Percentiles rank a stretch among this genome's conserved stretches.
Evolutionary conservation across 35 echinoderm and acorn worm genomes (phyloP).

Genomic region (Anneissia japonica): DNA sequence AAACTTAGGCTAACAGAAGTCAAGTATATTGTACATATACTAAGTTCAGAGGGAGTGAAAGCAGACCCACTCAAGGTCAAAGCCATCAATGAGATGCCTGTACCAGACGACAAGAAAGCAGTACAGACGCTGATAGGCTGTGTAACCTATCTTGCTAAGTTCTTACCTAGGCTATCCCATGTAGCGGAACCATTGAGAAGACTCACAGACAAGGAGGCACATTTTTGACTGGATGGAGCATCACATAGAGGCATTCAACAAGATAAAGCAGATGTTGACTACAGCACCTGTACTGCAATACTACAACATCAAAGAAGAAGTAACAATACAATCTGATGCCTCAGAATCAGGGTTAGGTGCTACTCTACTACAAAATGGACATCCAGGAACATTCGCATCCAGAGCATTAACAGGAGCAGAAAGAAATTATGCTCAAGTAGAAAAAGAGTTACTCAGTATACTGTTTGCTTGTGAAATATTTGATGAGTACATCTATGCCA

Average conservation of each 20-base stretch:
- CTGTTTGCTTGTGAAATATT: slow-evolving; percentile 51
- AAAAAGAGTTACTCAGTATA: slow-evolving; percentile 57
- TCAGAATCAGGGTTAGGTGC: slow-evolving; percentile 51
- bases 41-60: not conserved
- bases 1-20: not conserved
- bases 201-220: slow-evolving; percentile 11
- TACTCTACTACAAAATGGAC: slow-evolving; percentile 53
- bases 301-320: slow-evolving; percentile 48
- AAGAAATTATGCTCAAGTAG: slow-evolving; percentile 66
- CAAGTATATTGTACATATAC: not conserved
- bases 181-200: not conserved
- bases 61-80: slow-evolving; percentile 11
- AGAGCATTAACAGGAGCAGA: slow-evolving; percentile 38
- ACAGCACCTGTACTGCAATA: slow-evolving; percentile 41
- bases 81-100: slow-evolving; percentile 1
- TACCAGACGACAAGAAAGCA: slow-evolving; percentile 7
- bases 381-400: slow-evolving; percentile 53
- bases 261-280: slow-evolving; percentile 41
- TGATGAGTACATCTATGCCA: slow-evolving; percentile 39
- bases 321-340: slow-evolving; percentile 55
- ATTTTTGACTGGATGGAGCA: slow-evolving; percentile 36
- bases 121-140: slow-evolving; percentile 18
- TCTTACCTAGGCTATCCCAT: slow-evolving; percentile 7
- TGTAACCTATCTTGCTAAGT: slow-evolving; percentile 19
- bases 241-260: slow-evolving; percentile 36